Evolutionary conservation across 2,888 invertebrate genomes (phyloP), one percentile per base, ranked within the genome.

Genomic region (Tetheella fluctuosa): DNA sequence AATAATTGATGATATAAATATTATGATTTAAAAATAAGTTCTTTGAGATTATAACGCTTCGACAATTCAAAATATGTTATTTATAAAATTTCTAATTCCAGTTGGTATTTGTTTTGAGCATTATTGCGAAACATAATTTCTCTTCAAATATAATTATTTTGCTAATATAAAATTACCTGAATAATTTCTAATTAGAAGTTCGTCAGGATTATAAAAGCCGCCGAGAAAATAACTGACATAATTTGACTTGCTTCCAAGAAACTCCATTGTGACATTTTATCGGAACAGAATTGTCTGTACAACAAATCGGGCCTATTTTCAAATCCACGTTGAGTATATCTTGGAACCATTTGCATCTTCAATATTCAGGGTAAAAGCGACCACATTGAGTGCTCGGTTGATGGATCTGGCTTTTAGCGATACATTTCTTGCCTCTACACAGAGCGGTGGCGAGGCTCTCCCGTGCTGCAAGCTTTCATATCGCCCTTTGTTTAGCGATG

Each of bases 401-500:
- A 84, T 83, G 83, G 81, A 73, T 78, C 63, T 67, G 68, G 83
- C 82, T 85, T 84, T 84, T 80, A 86, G 80, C 79, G 71, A 72
- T 74, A 75, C 78, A 73, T 80, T 82, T 79, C 79, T 80, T 78
- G 74, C 69, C 69, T 74, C 68, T 65, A 61, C 59, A 57, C 57
- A 37, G 59, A 48, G 60, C 61, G 8, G 52, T 23, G 25, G 64
- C 60, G 63, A 57, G 64, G 59, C 62, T 57, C 62, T 62, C 57
- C 37, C 34, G 53, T 23, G 61, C 7, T 48, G 20, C 48, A 48
- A 30, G 73, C 74, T 77, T 77, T 78, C 74, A 76, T 74, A 71
- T 58, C 59, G 64, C 68, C 70, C 80, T 82, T 84, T 85, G 84
- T 85, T 79, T 79, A 78, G 70, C 69, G 68, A 68, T 71, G 73